phyloP scores from a whole-genome alignment of 2,888 invertebrate species.

The Quadroppia sp. region DNA sequence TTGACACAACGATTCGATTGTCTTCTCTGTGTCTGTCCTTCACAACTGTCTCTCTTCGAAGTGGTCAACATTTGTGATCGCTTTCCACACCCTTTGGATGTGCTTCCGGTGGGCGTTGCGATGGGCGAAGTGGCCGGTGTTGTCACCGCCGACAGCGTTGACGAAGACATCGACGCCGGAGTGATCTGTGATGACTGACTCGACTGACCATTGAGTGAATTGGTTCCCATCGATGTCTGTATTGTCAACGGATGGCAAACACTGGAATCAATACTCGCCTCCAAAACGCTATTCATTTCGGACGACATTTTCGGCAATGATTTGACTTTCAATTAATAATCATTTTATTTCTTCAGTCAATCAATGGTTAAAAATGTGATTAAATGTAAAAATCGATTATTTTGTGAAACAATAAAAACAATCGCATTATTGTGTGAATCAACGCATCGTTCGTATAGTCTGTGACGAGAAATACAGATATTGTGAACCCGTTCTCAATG shows the following conservation, averaged over 20 bases:
- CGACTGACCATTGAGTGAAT: conserved; percentile 18
- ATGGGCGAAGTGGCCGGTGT: conserved; percentile 31
- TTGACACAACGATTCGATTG: conserved; percentile 93
- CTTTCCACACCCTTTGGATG: not conserved
- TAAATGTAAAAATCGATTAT: too few species aligned
- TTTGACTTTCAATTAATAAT: too few species aligned
- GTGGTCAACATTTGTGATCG: not conserved
- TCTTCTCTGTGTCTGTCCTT: conserved; percentile 48
- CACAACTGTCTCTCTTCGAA: conserved; percentile 13
- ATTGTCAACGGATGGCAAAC: conserved; percentile 23
- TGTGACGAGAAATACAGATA: too few species aligned
- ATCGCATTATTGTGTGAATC: too few species aligned
- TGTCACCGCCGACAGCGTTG: conserved; percentile 14
- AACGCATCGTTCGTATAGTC: too few species aligned
- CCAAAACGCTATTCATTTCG: not conserved
- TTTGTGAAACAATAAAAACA: too few species aligned
- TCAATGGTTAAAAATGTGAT: too few species aligned
- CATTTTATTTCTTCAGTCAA: too few species aligned
- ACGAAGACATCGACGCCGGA: conserved; percentile 14
- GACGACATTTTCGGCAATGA: conserved; percentile 16
- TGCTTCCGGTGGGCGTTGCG: not conserved
- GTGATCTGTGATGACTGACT: conserved; percentile 20
- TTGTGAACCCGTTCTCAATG: too few species aligned
- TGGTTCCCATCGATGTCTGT: not conserved
- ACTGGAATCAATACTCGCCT: not conserved